Percentiles rank a stretch among this genome's conserved stretches.
Evolutionary conservation across 2,113 vertebrate genomes (phyloP).

Genomic region (Mixornis gularis): DNA sequence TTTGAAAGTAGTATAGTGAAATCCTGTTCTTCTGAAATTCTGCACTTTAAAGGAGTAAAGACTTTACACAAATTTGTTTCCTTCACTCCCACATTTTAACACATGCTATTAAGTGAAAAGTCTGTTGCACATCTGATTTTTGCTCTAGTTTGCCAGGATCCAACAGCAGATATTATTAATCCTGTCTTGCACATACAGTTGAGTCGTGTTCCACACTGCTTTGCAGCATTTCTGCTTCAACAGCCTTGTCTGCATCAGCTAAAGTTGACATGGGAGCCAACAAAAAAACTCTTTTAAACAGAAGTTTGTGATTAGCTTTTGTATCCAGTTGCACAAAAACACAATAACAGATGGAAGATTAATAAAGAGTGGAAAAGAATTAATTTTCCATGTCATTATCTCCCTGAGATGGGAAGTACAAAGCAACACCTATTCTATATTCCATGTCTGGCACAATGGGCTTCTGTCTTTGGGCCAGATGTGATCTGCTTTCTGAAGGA

Average conservation of each 20-base stretch:
- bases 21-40: background rate
- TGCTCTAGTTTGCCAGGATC: background rate
- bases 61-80: background rate
- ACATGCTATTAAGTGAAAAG: background rate
- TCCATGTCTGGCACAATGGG: background rate
- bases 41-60: background rate
- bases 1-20: background rate
- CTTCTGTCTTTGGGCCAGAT: constrained; percentile 8
- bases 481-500: background rate
- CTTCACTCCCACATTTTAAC: background rate
- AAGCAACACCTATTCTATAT: constrained; percentile 11
- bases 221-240: constrained; percentile 11
- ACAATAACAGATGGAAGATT: constrained; percentile 33
- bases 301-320: constrained; percentile 32
- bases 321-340: background rate
- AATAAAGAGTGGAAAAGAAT: constrained; percentile 16
- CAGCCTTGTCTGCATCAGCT: background rate
- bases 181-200: background rate
- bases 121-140: background rate
- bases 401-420: background rate
- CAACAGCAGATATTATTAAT: background rate
- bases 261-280: background rate
- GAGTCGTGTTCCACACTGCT: background rate
- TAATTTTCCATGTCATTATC: constrained; percentile 40
- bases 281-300: background rate